Conservation (phyloP, 2,888 invertebrate species). For the Drosophila borborema region DNA sequence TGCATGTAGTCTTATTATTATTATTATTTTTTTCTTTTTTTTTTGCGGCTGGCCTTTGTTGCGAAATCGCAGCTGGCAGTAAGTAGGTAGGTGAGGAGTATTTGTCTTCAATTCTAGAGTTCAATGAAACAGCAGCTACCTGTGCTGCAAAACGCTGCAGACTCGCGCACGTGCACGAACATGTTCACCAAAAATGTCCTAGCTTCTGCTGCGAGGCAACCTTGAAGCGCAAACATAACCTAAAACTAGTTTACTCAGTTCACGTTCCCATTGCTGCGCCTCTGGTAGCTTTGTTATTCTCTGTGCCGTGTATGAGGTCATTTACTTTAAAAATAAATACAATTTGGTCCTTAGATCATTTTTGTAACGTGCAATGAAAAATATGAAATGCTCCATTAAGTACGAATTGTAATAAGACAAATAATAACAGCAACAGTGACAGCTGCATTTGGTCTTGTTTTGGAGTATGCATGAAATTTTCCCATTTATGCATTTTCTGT, state of each 20-base stretch:
- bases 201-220: slow-evolving; percentile 55
- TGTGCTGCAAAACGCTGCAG: slow-evolving; percentile 12
- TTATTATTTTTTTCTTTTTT: slow-evolving; percentile 7
- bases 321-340: slow-evolving; percentile 62
- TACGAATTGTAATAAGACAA: slow-evolving; percentile 20
- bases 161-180: slow-evolving; percentile 13
- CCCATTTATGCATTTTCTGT: slow-evolving; percentile 53
- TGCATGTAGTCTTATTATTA: slow-evolving; percentile 12
- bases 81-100: slow-evolving; percentile 11
- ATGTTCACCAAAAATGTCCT: slow-evolving; percentile 30
- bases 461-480: slow-evolving; percentile 54
- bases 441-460: slow-evolving; percentile 60
- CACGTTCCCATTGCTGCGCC: slow-evolving; percentile 20
- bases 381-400: background rate
- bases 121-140: slow-evolving; percentile 46
- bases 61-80: slow-evolving; percentile 41
- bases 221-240: slow-evolving; percentile 75
- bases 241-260: slow-evolving; percentile 56
- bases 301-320: slow-evolving; percentile 66
- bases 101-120: slow-evolving; percentile 34
- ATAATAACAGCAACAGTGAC: slow-evolving; percentile 35
- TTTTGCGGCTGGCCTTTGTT: slow-evolving; percentile 42
- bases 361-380: background rate
- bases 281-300: slow-evolving; percentile 3
- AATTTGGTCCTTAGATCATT: slow-evolving; percentile 36